Percentiles rank a stretch among this genome's conserved stretches.
phyloP scores from a whole-genome alignment of 1,140 invertebrate genomes.

The Macrobrachium nipponense region DNA sequence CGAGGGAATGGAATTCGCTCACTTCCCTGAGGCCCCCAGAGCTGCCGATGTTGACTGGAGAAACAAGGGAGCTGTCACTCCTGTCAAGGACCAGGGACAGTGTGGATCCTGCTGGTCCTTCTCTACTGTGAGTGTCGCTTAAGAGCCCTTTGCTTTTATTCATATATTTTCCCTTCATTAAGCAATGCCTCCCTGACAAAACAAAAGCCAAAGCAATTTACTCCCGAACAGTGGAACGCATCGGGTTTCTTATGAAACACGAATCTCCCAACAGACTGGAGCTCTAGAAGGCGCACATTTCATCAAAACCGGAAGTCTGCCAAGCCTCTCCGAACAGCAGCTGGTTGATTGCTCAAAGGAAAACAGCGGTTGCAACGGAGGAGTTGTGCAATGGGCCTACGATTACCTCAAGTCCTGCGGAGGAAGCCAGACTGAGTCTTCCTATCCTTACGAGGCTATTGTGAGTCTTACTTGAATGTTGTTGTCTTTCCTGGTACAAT shows the following conservation, averaged over 20 bases:
- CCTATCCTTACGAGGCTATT: conserved; percentile 79
- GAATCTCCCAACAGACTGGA: conserved; percentile 80
- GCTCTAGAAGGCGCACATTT: conserved; percentile 95
- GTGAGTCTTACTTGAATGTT: too few species aligned
- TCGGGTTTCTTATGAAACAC: too few species aligned
- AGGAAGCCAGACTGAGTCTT: conserved; percentile 90
- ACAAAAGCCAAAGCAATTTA: too few species aligned
- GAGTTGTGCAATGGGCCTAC: conserved; percentile 75
- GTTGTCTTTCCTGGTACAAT: too few species aligned
- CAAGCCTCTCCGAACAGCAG: conserved; percentile 73
- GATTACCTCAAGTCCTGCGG: conserved; percentile 79
- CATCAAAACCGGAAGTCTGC: conserved; percentile 74
- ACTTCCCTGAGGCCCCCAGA: too few species aligned
- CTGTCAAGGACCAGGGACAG: conserved; percentile 69
- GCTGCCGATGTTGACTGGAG: conserved; percentile 68
- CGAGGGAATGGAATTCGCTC: too few species aligned
- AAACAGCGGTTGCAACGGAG: conserved; percentile 79
- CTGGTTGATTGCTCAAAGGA: conserved; percentile 75
- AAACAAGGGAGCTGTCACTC: conserved; percentile 68
- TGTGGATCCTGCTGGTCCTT: conserved; percentile 70
- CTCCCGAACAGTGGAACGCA: neutral
- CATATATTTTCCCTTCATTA: too few species aligned
- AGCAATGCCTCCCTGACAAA: too few species aligned
- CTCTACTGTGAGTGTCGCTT: conserved; percentile 54
- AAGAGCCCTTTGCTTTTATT: too few species aligned